Conservation (phyloP, 1,140 invertebrate species). For the Physella acuta region DNA sequence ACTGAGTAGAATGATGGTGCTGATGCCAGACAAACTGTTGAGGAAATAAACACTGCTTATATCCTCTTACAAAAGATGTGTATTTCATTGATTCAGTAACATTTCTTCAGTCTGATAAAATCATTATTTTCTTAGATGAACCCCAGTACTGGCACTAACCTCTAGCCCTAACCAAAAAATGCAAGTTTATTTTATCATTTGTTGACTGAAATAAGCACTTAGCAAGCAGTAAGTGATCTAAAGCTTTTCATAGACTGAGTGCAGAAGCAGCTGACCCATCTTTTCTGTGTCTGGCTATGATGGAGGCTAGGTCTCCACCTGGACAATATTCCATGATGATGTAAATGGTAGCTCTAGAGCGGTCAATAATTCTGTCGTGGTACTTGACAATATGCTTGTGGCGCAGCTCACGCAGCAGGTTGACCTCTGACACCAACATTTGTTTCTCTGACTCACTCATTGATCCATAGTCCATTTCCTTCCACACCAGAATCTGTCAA, state of each 20-base stretch:
- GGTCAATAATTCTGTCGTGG: slow-evolving; percentile 58
- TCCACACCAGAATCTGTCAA: slow-evolving; percentile 57
- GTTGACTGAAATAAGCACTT: no score
- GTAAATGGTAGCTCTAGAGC: slow-evolving; percentile 50
- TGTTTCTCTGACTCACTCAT: slow-evolving; percentile 58
- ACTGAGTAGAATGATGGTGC: background rate
- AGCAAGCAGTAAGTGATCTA: no score
- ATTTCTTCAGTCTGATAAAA: no score
- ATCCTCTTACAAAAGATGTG: no score
- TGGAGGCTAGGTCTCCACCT: slow-evolving; percentile 52
- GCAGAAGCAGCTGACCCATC: slow-evolving; percentile 45
- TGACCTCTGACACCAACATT: slow-evolving; percentile 59
- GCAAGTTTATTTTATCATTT: no score
- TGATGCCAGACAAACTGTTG: no score
- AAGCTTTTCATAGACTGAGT: no score
- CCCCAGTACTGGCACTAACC: no score
- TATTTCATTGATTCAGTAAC: no score
- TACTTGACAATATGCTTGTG: slow-evolving; percentile 57
- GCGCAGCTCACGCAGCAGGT: slow-evolving; percentile 55
- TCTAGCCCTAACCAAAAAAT: no score
- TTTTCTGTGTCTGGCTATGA: slow-evolving; percentile 47
- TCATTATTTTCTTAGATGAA: no score
- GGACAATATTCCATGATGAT: slow-evolving; percentile 60
- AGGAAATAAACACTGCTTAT: no score
- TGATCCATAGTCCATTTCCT: slow-evolving; percentile 57